Evolutionary conservation across 2,113 vertebrate species (phyloP).

Genomic region (Halichoerus grypus): DNA sequence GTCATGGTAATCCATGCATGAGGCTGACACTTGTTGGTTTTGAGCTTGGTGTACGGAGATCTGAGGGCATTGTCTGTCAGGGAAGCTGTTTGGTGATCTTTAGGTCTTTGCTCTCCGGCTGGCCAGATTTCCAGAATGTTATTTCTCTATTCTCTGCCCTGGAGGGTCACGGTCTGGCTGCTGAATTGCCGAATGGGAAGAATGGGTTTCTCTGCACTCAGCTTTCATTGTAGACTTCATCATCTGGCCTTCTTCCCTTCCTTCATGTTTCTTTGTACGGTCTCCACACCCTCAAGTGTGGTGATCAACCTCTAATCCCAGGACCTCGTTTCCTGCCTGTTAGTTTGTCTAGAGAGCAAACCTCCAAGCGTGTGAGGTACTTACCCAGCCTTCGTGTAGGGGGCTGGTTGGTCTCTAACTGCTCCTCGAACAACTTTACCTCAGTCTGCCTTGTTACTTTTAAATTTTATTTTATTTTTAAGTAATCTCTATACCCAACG

Average conservation of each 20-base stretch:
- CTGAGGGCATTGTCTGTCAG: neutral
- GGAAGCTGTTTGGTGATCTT: neutral
- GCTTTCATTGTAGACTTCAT: neutral
- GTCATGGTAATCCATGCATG: neutral
- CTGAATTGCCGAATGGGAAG: neutral
- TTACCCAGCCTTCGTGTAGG: neutral
- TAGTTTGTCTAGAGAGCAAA: neutral
- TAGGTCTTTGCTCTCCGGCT: neutral
- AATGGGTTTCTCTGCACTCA: neutral
- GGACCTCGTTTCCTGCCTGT: neutral
- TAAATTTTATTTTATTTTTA: neutral
- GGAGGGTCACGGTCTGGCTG: neutral
- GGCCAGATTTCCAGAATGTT: neutral
- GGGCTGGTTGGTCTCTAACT: neutral
- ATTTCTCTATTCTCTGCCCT: neutral
- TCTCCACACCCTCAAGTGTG: neutral
- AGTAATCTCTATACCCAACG: neutral
- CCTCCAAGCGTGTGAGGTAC: neutral
- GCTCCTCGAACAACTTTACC: neutral
- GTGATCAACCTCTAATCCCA: neutral
- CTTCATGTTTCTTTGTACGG: neutral
- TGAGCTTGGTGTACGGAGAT: neutral
- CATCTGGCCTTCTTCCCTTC: neutral
- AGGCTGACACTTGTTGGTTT: neutral
- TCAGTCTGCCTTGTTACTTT: neutral